Percentiles rank a stretch among this genome's conserved stretches.
phyloP scores from a whole-genome alignment of 2,888 invertebrate species.

The Dinocampus coccinellae region DNA sequence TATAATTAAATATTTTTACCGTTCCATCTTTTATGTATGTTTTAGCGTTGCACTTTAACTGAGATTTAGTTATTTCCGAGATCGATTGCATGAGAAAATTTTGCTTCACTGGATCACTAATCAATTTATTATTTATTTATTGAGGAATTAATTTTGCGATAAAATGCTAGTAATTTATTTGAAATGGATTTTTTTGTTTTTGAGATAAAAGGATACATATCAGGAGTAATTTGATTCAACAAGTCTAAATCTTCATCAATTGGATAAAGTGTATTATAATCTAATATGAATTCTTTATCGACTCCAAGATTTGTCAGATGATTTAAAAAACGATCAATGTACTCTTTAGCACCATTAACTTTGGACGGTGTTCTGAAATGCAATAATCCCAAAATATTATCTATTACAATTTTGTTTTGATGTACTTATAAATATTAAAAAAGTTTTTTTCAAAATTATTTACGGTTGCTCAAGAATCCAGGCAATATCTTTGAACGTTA shows the following conservation, averaged over 20 bases:
- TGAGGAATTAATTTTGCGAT: constrained; percentile 46
- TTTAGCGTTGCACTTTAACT: constrained; percentile 11
- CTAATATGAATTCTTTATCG: constrained; percentile 75
- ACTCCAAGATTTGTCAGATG: constrained; percentile 71
- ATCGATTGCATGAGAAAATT: constrained; percentile 72
- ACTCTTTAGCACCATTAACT: constrained; percentile 55
- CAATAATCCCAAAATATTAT: constrained; percentile 45
- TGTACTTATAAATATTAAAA: constrained; percentile 27
- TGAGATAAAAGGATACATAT: constrained; percentile 76
- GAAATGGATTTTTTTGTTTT: background rate
- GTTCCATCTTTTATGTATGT: background rate
- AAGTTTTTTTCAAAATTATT: constrained; percentile 44
- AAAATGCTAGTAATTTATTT: background rate
- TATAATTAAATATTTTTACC: background rate
- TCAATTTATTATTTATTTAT: constrained; percentile 41
- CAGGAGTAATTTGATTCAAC: constrained; percentile 75
- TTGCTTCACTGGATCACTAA: constrained; percentile 73
- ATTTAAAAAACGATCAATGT: constrained; percentile 68
- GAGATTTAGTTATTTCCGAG: background rate
- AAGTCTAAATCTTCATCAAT: constrained; percentile 78
- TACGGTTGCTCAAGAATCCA: constrained; percentile 65
- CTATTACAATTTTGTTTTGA: constrained; percentile 27
- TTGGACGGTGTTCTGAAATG: constrained; percentile 47
- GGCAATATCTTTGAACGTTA: constrained; percentile 66
- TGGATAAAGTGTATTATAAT: constrained; percentile 78